Conservation (phyloP, 2,113 vertebrate species). For the Myxocyprinus asiaticus region DNA sequence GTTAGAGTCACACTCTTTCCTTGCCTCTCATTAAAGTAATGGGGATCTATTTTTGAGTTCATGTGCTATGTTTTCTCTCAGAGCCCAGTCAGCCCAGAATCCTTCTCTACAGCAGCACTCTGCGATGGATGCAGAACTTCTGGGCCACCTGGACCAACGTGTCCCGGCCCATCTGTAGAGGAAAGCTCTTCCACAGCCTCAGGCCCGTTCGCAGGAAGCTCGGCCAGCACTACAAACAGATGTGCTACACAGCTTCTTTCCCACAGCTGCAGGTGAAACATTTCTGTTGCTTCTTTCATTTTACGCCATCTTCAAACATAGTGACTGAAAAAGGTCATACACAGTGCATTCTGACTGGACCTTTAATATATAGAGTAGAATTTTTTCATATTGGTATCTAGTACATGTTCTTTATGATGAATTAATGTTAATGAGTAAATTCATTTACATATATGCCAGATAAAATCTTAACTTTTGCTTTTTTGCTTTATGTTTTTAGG, state of each 20-base stretch:
- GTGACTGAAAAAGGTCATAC: no score
- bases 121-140: slow-evolving; percentile 99
- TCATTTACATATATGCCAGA: no score
- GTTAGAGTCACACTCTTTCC: slow-evolving; percentile 8
- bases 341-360: no score
- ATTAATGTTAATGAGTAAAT: no score
- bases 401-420: no score
- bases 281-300: no score
- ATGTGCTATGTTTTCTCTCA: slow-evolving; percentile 56
- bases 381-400: no score
- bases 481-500: slow-evolving; percentile 68
- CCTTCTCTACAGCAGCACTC: slow-evolving; percentile 95
- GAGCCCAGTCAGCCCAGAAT: slow-evolving; percentile 87
- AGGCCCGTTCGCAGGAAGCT: slow-evolving; percentile 91
- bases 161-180: slow-evolving; percentile 93
- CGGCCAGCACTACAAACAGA: slow-evolving; percentile 95
- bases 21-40: background rate
- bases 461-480: no score
- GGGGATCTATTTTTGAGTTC: background rate
- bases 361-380: no score
- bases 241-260: slow-evolving; percentile 91
- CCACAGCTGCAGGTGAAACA: slow-evolving; percentile 85
- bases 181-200: slow-evolving; percentile 93
- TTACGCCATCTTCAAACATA: no score
- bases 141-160: slow-evolving; percentile 96